These are phyloP conservation scores for Plumapathes pennacea DNA, from an alignment of 92 coral and sea anemone species.

Conservation along the genomic window DNA sequence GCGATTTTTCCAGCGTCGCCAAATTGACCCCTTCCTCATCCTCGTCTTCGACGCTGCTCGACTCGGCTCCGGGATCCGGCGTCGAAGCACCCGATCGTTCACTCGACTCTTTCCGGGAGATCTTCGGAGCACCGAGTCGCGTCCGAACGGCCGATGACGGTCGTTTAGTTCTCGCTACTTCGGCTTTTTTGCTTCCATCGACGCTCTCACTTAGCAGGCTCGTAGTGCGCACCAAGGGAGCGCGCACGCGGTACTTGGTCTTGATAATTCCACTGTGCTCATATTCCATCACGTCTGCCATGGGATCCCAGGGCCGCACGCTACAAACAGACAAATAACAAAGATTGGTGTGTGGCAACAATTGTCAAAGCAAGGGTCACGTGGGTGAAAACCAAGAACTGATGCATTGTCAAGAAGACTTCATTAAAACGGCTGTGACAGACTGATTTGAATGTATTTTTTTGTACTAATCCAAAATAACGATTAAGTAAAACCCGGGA, in stretches of 20 bases:
- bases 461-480: too few species aligned
- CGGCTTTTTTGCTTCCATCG: slow-evolving; percentile 51
- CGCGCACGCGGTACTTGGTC: slow-evolving; percentile 81
- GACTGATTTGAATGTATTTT: too few species aligned
- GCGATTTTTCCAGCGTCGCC: slow-evolving; percentile 71
- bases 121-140: slow-evolving; percentile 53
- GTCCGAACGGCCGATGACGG: slow-evolving; percentile 66
- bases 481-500: too few species aligned
- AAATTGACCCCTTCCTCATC: slow-evolving; percentile 71
- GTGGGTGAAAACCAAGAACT: too few species aligned
- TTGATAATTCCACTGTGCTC: slow-evolving; percentile 75
- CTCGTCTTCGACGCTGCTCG: slow-evolving; percentile 82
- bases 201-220: slow-evolving; percentile 79
- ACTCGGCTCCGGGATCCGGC: slow-evolving; percentile 84
- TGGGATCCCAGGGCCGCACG: slow-evolving; percentile 94
- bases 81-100: slow-evolving; percentile 84
- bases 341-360: too few species aligned
- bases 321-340: slow-evolving; percentile 40
- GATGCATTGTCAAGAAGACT: too few species aligned
- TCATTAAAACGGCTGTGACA: too few species aligned
- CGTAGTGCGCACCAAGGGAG: slow-evolving; percentile 90
- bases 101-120: slow-evolving; percentile 73
- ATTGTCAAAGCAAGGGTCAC: too few species aligned
- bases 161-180: slow-evolving; percentile 56
- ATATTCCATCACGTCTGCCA: slow-evolving; percentile 87